Evolutionary conservation across 2,888 invertebrate species (phyloP).

Genomic region (Erebia aethiops): DNA sequence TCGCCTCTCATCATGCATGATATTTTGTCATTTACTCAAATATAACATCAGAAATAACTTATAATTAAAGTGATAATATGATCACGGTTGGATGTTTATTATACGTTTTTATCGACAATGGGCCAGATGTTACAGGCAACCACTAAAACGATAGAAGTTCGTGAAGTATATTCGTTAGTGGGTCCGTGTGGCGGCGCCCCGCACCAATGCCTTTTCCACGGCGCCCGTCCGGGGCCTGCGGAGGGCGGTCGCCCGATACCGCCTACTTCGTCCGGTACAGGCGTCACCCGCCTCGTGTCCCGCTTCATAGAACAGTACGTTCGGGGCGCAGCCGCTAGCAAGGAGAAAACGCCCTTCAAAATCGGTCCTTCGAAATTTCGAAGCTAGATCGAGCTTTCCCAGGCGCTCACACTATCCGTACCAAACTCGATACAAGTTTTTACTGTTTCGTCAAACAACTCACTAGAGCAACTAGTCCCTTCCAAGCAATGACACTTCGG

Average conservation of each 20-base stretch:
- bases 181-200: slow-evolving; percentile 75
- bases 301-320: slow-evolving; percentile 66
- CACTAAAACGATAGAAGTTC: slow-evolving; percentile 72
- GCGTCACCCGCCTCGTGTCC: slow-evolving; percentile 79
- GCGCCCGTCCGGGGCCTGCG: slow-evolving; percentile 75
- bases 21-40: too few species aligned
- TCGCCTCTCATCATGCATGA: too few species aligned
- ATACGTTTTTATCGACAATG: slow-evolving; percentile 52
- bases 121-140: slow-evolving; percentile 50
- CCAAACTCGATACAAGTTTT: slow-evolving; percentile 12
- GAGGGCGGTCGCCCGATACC: slow-evolving; percentile 80
- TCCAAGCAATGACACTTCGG: slow-evolving; percentile 2
- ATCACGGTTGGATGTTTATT: not conserved
- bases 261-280: slow-evolving; percentile 82
- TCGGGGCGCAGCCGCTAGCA: slow-evolving; percentile 52
- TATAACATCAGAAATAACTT: too few species aligned
- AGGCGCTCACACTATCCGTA: slow-evolving; percentile 30
- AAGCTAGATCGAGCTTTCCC: slow-evolving; percentile 22
- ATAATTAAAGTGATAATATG: not conserved
- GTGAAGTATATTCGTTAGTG: slow-evolving; percentile 78
- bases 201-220: slow-evolving; percentile 74
- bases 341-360: slow-evolving; percentile 66
- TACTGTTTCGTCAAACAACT: slow-evolving; percentile 18
- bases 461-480: slow-evolving; percentile 14
- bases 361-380: not conserved